These are phyloP conservation scores for Danio tinwini DNA, from an alignment of 2,797 vertebrate species.

Conservation along the genomic window DNA sequence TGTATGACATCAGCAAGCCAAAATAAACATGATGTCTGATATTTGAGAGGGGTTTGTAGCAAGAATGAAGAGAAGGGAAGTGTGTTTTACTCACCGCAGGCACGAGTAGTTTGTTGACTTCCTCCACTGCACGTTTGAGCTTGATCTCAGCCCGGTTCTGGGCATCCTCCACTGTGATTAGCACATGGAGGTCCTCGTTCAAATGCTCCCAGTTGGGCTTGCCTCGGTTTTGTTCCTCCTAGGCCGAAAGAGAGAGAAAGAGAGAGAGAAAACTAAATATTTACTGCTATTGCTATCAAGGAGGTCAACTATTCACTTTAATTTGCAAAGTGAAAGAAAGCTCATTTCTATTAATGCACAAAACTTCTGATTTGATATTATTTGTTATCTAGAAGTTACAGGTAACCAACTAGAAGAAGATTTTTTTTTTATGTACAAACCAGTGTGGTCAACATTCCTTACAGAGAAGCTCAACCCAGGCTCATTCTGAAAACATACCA, in stretches of 20 bases:
- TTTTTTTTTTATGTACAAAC: too few relatives aligned
- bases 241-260: neutral
- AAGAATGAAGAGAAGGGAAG: conserved; percentile 24
- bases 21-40: conserved; percentile 31
- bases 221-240: conserved; percentile 93
- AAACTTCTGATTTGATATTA: too few relatives aligned
- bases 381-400: too few relatives aligned
- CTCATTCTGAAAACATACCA: too few relatives aligned
- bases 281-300: conserved; percentile 4
- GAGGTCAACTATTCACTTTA: neutral
- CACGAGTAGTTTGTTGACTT: conserved; percentile 91
- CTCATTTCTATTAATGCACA: too few relatives aligned
- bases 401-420: too few relatives aligned
- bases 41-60: neutral
- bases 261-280: neutral
- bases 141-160: conserved; percentile 93
- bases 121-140: conserved; percentile 89
- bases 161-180: conserved; percentile 93
- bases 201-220: conserved; percentile 95
- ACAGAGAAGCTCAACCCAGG: too few relatives aligned
- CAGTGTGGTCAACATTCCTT: too few relatives aligned
- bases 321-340: too few relatives aligned
- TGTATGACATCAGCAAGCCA: conserved; percentile 1
- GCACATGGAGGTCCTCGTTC: conserved; percentile 92
- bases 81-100: conserved; percentile 85